Percentiles rank a stretch among this genome's conserved stretches.
Evolutionary conservation across 2,888 invertebrate genomes (phyloP).

Genomic region (Nebria brevicollis): DNA sequence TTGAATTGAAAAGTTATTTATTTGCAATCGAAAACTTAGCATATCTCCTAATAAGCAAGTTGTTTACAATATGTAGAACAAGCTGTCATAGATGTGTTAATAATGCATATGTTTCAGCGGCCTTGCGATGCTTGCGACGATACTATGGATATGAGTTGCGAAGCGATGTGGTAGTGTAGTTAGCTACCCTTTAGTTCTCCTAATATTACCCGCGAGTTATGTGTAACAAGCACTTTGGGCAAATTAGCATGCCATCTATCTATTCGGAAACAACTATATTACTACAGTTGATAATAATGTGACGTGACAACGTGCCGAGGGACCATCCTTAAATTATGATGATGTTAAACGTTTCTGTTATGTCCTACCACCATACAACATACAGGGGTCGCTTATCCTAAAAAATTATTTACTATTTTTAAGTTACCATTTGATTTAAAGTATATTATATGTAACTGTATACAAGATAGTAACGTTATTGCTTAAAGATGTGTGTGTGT

Average conservation of each 20-base stretch:
- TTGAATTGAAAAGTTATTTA: too few relatives aligned
- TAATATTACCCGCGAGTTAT: constrained; percentile 45
- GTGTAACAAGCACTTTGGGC: constrained; percentile 45
- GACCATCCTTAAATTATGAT: constrained; percentile 40
- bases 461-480: too few relatives aligned
- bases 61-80: constrained; percentile 40
- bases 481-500: too few relatives aligned
- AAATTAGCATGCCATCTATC: constrained; percentile 48
- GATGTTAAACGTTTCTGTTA: constrained; percentile 21
- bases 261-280: constrained; percentile 46
- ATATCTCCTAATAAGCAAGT: background rate
- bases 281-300: constrained; percentile 35
- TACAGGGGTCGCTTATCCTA: background rate
- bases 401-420: too few relatives aligned
- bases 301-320: constrained; percentile 33
- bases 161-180: constrained; percentile 9
- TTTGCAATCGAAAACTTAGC: too few relatives aligned
- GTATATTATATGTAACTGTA: too few relatives aligned
- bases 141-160: too few relatives aligned
- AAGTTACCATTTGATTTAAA: too few relatives aligned
- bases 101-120: constrained; percentile 37
- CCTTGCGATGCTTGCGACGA: background rate
- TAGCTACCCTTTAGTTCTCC: constrained; percentile 42
- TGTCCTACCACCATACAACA: background rate
- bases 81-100: constrained; percentile 39